phyloP scores from a whole-genome alignment of 2,888 invertebrate species.

The Meganola albula region DNA sequence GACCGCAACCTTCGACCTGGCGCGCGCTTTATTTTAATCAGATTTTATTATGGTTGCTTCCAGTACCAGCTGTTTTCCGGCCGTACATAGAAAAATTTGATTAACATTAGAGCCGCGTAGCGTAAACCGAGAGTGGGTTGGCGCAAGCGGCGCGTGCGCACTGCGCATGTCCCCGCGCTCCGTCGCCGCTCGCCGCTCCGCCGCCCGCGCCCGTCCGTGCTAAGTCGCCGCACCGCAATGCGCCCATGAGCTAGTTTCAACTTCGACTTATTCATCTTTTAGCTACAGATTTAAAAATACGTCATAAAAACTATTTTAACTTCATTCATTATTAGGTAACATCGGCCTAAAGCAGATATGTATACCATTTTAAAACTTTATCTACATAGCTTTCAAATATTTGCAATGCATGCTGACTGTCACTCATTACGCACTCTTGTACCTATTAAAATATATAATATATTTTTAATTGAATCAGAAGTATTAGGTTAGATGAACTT shows the following conservation, averaged over 20 bases:
- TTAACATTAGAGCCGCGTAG: slow-evolving; percentile 54
- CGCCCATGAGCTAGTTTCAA: slow-evolving; percentile 39
- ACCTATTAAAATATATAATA: slow-evolving; percentile 32
- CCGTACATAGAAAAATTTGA: slow-evolving; percentile 74
- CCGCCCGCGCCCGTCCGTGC: slow-evolving; percentile 16
- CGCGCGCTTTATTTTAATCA: slow-evolving; percentile 51
- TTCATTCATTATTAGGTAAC: too few relatives aligned
- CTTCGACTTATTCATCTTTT: too few relatives aligned
- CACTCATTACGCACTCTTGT: slow-evolving; percentile 13
- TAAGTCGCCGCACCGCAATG: slow-evolving; percentile 19
- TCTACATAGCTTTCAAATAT: too few relatives aligned
- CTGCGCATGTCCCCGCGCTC: slow-evolving; percentile 25
- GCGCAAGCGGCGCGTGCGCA: slow-evolving; percentile 32
- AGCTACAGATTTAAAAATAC: slow-evolving; percentile 19
- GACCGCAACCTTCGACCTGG: slow-evolving; percentile 32
- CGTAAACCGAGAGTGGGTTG: slow-evolving; percentile 43
- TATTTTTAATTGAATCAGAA: slow-evolving; percentile 41
- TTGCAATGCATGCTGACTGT: slow-evolving; percentile 25
- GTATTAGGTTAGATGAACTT: too few relatives aligned
- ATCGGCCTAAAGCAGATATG: too few relatives aligned
- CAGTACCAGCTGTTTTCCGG: slow-evolving; percentile 83
- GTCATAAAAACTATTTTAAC: too few relatives aligned
- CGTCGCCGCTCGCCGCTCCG: slow-evolving; percentile 22
- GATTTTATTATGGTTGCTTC: slow-evolving; percentile 71
- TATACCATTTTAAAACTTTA: too few relatives aligned